Base-by-base conservation (phyloP, 2,113 vertebrate species). In the Strix uralensis region DNA sequence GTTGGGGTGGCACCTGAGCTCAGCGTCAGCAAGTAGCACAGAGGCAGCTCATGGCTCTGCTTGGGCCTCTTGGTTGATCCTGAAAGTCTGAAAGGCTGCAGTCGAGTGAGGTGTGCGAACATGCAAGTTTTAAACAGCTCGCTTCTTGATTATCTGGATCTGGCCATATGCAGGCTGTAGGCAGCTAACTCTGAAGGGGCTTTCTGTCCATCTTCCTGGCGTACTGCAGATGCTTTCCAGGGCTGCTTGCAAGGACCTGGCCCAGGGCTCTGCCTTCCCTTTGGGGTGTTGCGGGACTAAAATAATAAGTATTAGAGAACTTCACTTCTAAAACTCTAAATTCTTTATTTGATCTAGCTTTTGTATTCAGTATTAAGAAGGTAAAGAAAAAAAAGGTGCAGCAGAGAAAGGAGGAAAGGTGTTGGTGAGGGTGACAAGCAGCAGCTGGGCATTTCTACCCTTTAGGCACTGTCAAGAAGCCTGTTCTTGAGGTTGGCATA, bases 121-220 rank as follows among this genome's bases (percentile, higher is more conserved):
- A 3, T 1, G 3, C 14, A 22, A 5, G 10, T 57, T 46, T 36
- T 27, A n/a, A 79, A 38, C 17, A 52, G 5, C 15, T 51, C 12
- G 10, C 12, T n/a, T 66, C n/a, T 30, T 61, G 14, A 4, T 20
- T 44, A 5, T 23, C 36, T 47, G 71, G 32, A 20, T 29, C 30
- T 54, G 55, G 19, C 23, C 12, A 7, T 4, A 1, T 7, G 34
- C 13, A 0, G 30, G 74, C 54, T 47, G 25, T 23, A 15, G 59
- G 55, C 29, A 38, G 32, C 81, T 57, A 70, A 7, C 32, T 71
- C 22, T 36, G 42, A 36, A 10, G 32, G 19, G 22, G 7, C 27
- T 34, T 54, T 2, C 2, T 69, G 29, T 46, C 27, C 7, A 1
- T 59, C 27, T 65, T n/a, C 16, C 54, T 51, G 59, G 3, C 0